A percentile compares a stretch with the other conserved stretches of the same genome.
Conservation (phyloP, 2,797 vertebrate genomes). For the Dermochelys coriacea region DNA sequence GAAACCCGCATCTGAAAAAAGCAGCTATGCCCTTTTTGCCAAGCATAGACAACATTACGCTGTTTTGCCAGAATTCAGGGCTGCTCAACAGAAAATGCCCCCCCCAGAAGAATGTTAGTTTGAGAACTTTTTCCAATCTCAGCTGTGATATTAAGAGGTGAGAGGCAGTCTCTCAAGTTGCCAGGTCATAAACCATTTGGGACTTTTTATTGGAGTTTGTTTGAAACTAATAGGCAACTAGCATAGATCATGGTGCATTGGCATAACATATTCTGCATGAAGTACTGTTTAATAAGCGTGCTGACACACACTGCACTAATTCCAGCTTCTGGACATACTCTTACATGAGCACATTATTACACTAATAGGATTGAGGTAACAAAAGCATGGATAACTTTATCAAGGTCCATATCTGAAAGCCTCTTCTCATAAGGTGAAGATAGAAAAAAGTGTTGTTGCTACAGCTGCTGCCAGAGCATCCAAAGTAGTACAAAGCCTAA, state of each 20-base stretch:
- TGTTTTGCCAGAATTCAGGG: neutral
- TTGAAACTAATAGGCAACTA: neutral
- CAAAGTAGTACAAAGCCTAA: neutral
- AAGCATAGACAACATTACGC: neutral
- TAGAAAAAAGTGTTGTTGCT: neutral
- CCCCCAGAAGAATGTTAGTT: neutral
- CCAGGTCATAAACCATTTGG: neutral
- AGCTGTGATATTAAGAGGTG: neutral
- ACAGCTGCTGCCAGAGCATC: neutral
- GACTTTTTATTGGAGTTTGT: neutral
- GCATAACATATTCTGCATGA: neutral
- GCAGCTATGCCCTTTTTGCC: neutral
- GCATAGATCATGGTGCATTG: neutral
- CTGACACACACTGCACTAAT: neutral
- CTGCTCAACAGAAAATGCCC: neutral
- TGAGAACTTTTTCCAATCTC: neutral
- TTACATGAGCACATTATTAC: neutral
- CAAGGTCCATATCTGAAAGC: neutral
- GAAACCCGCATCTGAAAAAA: neutral
- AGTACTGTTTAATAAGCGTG: neutral
- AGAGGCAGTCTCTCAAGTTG: neutral
- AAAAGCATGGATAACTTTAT: neutral
- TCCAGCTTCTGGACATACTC: neutral
- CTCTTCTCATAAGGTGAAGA: accelerated
- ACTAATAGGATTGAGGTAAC: neutral